Evolutionary conservation across 2,888 invertebrate genomes (phyloP).

Genomic region (Agrypnus murinus): DNA sequence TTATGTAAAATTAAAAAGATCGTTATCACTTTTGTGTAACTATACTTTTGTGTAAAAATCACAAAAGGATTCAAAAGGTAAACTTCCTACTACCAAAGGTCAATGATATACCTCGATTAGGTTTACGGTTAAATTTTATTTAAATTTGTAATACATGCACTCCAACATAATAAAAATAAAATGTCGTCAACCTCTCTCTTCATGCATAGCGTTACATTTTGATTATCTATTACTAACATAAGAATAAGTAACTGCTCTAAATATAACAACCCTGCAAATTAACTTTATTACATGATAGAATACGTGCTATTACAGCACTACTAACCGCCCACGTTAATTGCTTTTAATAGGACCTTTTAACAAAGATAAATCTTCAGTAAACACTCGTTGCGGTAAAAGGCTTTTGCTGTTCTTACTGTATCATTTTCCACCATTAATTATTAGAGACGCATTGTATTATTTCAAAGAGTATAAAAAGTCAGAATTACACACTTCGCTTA

Average conservation of each 20-base stretch:
- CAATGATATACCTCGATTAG: constrained; percentile 12
- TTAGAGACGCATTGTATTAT: no score
- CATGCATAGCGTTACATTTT: neutral
- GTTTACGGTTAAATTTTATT: constrained; percentile 18
- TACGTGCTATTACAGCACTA: constrained; percentile 23
- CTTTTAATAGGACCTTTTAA: constrained; percentile 19
- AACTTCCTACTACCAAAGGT: constrained; percentile 9
- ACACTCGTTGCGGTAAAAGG: constrained; percentile 9
- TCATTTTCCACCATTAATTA: no score
- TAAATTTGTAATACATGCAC: neutral
- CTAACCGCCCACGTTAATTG: constrained; percentile 28
- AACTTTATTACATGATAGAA: constrained; percentile 25
- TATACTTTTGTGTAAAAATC: no score
- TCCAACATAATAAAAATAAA: neutral
- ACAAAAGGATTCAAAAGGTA: neutral
- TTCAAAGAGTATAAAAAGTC: no score
- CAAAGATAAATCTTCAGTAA: constrained; percentile 23
- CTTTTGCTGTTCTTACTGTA: constrained; percentile 7
- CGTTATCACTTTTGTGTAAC: no score
- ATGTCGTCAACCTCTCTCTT: constrained; percentile 13
- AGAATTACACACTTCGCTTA: no score
- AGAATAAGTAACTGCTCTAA: neutral
- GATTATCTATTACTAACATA: no score
- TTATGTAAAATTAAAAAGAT: no score
- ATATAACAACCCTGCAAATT: constrained; percentile 19